Evolutionary conservation across 2,888 invertebrate species (phyloP), one percentile per base, ranked within the genome.

Genomic region (Caradrina kadenii): DNA sequence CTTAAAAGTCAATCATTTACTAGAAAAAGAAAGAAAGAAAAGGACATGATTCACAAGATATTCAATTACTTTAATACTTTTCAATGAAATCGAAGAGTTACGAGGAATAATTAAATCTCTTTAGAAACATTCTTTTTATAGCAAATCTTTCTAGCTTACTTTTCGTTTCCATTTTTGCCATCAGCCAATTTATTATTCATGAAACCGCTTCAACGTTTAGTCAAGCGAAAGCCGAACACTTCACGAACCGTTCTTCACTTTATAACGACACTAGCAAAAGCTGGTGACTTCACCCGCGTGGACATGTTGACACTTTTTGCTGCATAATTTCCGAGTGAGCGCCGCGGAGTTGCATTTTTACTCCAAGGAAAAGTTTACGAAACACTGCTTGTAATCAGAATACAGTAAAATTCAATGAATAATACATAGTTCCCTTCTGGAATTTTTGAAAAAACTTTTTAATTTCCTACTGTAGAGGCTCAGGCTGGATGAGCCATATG

Each of bases 151-250:
- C 35, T 35, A 21, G 63, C 54, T 71, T 67, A 56, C 53, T 77
- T 69, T 75, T 62, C 70, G 49, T 71, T 75, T 59, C 22, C 49
- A 63, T 73, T 79, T 76, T 65, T 71, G 54, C 54, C 59, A 67
- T 71, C 49, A 52, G 52, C 49, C 65, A 78, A 81, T 82, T 82
- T 82, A 81, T 73, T 81, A 82, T 82, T 82, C 79, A 79, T 81
- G 68, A 71, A 75, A 81, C 62, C 19, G 63, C 58, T 80, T 78
- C 68, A 64, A 42, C 66, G 48, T 77, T 78, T 66, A 76, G 69
- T 63, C 49, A 73, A 76, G 65, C 63, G 59, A 48, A 52, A 75
- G 59, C 17, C 39, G 52, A 69, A 45, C 54, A 61, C 63, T 74
- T 59, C n/a, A 13, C 48, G n/a, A 42, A 22, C 58, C 69, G 55